phyloP scores from a whole-genome alignment of 1,140 invertebrate genomes.

The Drosophila kepulauana region DNA sequence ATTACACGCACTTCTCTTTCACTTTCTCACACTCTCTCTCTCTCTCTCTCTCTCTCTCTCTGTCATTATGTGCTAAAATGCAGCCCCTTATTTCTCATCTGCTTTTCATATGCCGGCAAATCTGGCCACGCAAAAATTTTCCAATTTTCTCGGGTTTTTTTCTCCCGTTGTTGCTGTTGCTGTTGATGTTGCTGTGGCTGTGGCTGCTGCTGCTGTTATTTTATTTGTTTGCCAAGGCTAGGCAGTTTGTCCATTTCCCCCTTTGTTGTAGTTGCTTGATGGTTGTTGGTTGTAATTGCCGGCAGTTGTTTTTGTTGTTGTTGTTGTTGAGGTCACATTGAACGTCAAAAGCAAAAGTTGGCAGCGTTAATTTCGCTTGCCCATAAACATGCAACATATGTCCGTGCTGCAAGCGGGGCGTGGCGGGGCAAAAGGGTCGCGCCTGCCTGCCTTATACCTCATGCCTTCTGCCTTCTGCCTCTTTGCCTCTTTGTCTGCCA shows the following conservation, averaged over 20 bases:
- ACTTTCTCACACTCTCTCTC: background rate
- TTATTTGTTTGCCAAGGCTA: slow-evolving; percentile 9
- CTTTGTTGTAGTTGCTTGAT: slow-evolving; percentile 33
- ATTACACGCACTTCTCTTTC: slow-evolving; percentile 26
- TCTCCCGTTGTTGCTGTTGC: background rate
- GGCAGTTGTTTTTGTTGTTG: slow-evolving; percentile 44
- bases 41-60: background rate
- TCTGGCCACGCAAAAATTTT: slow-evolving; percentile 43
- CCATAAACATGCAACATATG: slow-evolving; percentile 83
- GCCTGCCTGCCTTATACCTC: too few relatives aligned
- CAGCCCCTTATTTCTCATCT: slow-evolving; percentile 24
- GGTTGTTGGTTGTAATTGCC: slow-evolving; percentile 48
- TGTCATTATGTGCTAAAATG: slow-evolving; percentile 33
- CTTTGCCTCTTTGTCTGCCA: background rate
- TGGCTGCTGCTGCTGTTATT: background rate
- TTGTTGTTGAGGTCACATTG: slow-evolving; percentile 73
- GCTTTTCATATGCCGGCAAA: slow-evolving; percentile 29
- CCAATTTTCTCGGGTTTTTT: slow-evolving; percentile 60
- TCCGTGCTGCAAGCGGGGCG: slow-evolving; percentile 33
- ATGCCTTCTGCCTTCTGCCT: slow-evolving; percentile 7
- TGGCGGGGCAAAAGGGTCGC: slow-evolving; percentile 37
- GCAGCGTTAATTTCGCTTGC: slow-evolving; percentile 75
- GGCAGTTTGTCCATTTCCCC: slow-evolving; percentile 18
- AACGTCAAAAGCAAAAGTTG: slow-evolving; percentile 74
- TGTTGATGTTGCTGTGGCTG: too few relatives aligned